Base-by-base conservation (phyloP, 2,888 invertebrate genomes). In the Dichetophora obliterata region DNA sequence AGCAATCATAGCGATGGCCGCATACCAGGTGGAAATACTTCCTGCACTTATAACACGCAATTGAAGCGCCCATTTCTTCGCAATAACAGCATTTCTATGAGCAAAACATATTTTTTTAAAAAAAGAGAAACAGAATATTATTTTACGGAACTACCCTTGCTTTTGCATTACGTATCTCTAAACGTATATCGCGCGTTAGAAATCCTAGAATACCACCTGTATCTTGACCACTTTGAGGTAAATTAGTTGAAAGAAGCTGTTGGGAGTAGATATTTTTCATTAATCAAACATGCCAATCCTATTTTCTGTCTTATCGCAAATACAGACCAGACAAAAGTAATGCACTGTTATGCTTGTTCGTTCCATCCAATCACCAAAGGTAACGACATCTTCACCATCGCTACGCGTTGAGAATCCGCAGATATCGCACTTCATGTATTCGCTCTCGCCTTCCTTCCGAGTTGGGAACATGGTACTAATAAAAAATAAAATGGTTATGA, bases 201-300 rank as follows among this genome's bases (percentile, higher is more conserved):
- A 96, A 96, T 0, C 96, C 96, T 79, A 94, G 90, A 37, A 96
- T 92, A 0, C 96, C 96, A 73, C 93, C 91, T 3, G 91, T 88
- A 81, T 95, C 95, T 34, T 86, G 87, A 0, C 94, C 95, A 77
- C 91, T 92, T 84, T 95, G 95, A 34, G 91, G 89, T 84, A 95
- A 89, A 75, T 93, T 92, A 24, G 93, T 92, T 0, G 95, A 93
- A 24, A 95, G 88, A 0, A 95, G 86, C 95, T 95, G 86, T 0
- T 59, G 52, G 0, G 5, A 52, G 22, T 14, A 31, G 31, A n/a
- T 19, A 22, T 61, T 73, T 61, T 22, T 6, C 1, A 34, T 24
- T 59, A 11, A 37, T 52, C 31, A 50, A 68, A n/a, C 4, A 24
- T 48, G 14, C n/a, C 1, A 43, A 14, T 4, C 3, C n/a, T 19